Evolutionary conservation across 2,113 vertebrate genomes (phyloP).

Genomic region (Mungos mungo): DNA sequence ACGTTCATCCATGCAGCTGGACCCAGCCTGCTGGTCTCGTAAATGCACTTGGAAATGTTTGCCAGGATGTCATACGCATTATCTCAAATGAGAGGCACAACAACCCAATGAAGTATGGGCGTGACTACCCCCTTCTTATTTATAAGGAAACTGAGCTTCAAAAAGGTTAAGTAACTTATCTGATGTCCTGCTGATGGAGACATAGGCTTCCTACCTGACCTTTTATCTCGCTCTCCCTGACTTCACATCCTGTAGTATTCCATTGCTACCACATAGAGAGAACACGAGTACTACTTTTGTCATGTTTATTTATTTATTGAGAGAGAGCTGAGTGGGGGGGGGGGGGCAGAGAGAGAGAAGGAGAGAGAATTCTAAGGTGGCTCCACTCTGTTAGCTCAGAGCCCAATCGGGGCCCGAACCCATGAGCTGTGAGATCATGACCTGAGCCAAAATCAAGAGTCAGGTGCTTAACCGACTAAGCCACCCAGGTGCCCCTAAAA

Average conservation of each 20-base stretch:
- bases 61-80: not conserved
- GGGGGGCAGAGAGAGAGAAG: no score
- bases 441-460: no score
- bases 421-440: no score
- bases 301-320: no score
- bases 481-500: not conserved
- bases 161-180: not conserved
- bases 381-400: no score
- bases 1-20: not conserved
- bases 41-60: not conserved
- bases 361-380: no score
- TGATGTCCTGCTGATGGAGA: not conserved
- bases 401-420: no score
- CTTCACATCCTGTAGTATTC: not conserved
- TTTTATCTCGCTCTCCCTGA: not conserved
- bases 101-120: not conserved
- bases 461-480: no score
- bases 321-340: no score
- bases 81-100: not conserved
- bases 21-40: not conserved
- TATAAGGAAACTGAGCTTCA: not conserved
- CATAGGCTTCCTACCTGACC: not conserved
- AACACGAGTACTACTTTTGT: not conserved
- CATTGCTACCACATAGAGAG: not conserved
- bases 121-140: not conserved